These are phyloP conservation scores for Xenentodon cancila DNA, from an alignment of 2,797 vertebrate species.

Conservation along the genomic window DNA sequence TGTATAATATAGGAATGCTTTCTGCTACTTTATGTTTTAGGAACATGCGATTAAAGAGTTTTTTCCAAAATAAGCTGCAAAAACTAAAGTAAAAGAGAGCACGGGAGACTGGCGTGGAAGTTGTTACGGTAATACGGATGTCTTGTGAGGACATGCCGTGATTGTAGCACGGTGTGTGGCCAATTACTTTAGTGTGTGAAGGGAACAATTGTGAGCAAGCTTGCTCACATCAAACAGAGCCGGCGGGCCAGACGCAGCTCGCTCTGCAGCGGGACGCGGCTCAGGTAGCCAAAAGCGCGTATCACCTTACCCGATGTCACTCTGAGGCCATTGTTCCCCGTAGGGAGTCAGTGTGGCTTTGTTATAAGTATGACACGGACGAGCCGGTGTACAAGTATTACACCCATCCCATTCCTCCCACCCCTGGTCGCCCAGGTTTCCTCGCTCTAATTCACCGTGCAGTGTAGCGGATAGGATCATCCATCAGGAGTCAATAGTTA, in stretches of 20 bases:
- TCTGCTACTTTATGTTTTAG: too few relatives aligned
- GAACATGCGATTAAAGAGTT: too few relatives aligned
- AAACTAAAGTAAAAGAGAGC: conserved; percentile 19
- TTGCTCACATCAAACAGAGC: conserved; percentile 63
- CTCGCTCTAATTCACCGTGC: conserved; percentile 66
- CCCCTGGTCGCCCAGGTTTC: conserved; percentile 66
- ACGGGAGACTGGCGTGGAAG: conserved; percentile 36
- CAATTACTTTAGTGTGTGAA: conserved; percentile 15
- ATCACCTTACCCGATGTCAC: conserved; percentile 48
- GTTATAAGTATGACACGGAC: conserved; percentile 24
- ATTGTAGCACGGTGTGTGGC: conserved; percentile 65
- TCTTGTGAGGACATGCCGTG: conserved; percentile 70
- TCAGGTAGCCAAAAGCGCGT: conserved; percentile 48
- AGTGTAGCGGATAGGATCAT: conserved; percentile 78
- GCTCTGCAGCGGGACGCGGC: conserved; percentile 28
- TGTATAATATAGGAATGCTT: too few relatives aligned
- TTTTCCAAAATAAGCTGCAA: neutral
- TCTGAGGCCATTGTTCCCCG: conserved; percentile 25
- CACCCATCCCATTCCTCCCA: neutral
- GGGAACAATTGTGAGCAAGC: conserved; percentile 48
- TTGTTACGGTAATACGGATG: conserved; percentile 46
- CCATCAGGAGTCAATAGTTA: conserved; percentile 87
- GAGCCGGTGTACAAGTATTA: too few relatives aligned
- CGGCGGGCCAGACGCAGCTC: conserved; percentile 1
- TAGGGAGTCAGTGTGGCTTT: conserved; percentile 35